Evolutionary conservation across 2,888 invertebrate species (phyloP).

Genomic region (Hipparchia semele): DNA sequence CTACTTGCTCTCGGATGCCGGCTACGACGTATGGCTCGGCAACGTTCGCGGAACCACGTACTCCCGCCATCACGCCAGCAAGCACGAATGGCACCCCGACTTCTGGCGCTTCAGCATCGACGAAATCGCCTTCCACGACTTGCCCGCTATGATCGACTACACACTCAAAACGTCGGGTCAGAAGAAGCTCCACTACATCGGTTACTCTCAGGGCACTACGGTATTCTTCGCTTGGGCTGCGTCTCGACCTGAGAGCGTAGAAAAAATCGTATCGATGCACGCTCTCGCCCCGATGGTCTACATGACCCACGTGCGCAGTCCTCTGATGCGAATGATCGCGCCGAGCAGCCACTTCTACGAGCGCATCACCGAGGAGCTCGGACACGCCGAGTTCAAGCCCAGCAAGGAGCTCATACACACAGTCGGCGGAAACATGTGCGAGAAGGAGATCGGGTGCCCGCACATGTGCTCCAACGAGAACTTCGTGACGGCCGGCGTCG

Average conservation of each 20-base stretch:
- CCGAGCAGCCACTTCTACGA: constrained; percentile 60
- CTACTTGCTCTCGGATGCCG: constrained; percentile 66
- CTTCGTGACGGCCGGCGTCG: constrained; percentile 85
- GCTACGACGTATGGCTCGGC: constrained; percentile 76
- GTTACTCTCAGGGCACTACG: constrained; percentile 66
- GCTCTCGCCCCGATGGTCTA: constrained; percentile 75
- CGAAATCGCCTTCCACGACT: constrained; percentile 70
- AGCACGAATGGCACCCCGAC: constrained; percentile 60
- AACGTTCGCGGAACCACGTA: constrained; percentile 74
- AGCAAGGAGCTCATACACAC: constrained; percentile 55
- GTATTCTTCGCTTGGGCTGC: constrained; percentile 66
- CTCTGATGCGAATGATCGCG: constrained; percentile 68
- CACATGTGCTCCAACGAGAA: constrained; percentile 84
- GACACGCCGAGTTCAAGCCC: constrained; percentile 62
- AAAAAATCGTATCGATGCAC: constrained; percentile 68
- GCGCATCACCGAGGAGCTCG: constrained; percentile 53
- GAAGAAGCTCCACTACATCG: constrained; percentile 68
- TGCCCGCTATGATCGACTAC: constrained; percentile 75
- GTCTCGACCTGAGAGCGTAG: constrained; percentile 63
- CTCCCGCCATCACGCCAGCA: constrained; percentile 64
- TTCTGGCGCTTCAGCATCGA: constrained; percentile 77
- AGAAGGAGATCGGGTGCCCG: constrained; percentile 65
- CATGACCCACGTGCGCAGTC: constrained; percentile 70
- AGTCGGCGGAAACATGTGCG: constrained; percentile 66
- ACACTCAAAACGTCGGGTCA: constrained; percentile 59